Evolutionary conservation across 2,888 invertebrate species (phyloP), one percentile per base, ranked within the genome.

Genomic region (Sinohyriopsis cumingii): DNA sequence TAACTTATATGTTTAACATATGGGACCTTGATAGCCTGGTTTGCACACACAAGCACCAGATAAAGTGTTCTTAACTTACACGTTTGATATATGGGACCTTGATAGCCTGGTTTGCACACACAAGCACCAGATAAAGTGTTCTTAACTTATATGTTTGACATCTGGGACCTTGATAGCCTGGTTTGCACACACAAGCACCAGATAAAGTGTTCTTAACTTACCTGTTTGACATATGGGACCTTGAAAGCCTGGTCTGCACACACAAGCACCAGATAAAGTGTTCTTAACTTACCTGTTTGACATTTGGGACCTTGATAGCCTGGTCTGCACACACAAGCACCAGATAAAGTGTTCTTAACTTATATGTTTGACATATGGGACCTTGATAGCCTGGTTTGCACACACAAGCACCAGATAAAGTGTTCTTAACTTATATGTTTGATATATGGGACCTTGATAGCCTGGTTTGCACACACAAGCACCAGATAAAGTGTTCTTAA

Each of bases 381-480:
- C 98, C 98, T 1, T 95, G 95, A 94, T 95, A 99, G 18, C 99
- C 99, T 0, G 98, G 96, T 81, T 95, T 94, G 87, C 99, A 99
- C 83, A 96, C 95, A 89, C 99, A 99, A 71, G 95, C 93, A 0
- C 95, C 85, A 67, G 85, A 20, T 59, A 68, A 5, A 15, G 67
- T 25, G 25, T 25, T 24, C 1, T 25, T n/a, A 9, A 71, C 80
- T 75, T 71, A 87, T 87, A 70, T 71, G 67, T 83, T 59, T 89
- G 87, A 81, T 92, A 92, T n/a, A 86, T 82, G 4, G 84, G 78
- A 12, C 98, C 98, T 1, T 95, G 95, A 94, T 95, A 99, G 18
- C 99, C 99, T 0, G 98, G 96, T 81, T 95, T 94, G 87, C 99
- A 99, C 83, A 96, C 95, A 89, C 99, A 99, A 71, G 95, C 93